phyloP scores from a whole-genome alignment of 2,113 vertebrate genomes.

The Scartelaos histophorus region DNA sequence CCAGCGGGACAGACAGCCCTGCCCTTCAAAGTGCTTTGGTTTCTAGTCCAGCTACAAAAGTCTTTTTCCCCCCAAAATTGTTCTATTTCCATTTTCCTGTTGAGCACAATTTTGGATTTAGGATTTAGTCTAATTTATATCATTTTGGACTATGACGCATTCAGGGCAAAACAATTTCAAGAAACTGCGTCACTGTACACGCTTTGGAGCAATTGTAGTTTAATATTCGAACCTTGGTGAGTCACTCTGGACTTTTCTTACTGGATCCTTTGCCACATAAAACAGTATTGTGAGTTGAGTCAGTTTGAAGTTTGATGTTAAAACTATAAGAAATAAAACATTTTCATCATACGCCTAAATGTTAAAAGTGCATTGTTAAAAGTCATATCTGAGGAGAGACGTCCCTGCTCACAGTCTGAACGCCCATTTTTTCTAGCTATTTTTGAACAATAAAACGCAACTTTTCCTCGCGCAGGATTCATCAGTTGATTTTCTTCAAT shows the following conservation, averaged over 20 bases:
- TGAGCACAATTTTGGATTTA: constrained; percentile 50
- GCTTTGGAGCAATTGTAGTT: not conserved
- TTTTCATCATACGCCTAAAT: too few species aligned
- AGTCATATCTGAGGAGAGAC: too few species aligned
- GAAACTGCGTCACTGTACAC: not conserved
- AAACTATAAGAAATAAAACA: not conserved
- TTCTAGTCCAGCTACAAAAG: constrained; percentile 46
- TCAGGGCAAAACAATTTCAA: constrained; percentile 18
- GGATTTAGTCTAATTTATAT: constrained; percentile 35
- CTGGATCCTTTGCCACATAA: not conserved
- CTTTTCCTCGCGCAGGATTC: too few species aligned
- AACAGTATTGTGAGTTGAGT: not conserved
- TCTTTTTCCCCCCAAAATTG: constrained; percentile 52
- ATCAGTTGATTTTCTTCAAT: too few species aligned
- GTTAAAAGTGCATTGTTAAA: too few species aligned
- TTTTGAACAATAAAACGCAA: too few species aligned
- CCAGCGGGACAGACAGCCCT: constrained; percentile 35
- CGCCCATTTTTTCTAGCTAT: too few species aligned
- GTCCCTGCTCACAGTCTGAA: too few species aligned
- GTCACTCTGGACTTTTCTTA: not conserved
- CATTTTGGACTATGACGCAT: not conserved
- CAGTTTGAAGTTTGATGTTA: not conserved
- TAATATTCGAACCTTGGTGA: not conserved
- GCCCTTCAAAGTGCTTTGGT: constrained; percentile 60
- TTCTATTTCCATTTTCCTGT: constrained; percentile 43